Conservation (phyloP, 2,113 vertebrate species). For the Falco punctatus region DNA sequence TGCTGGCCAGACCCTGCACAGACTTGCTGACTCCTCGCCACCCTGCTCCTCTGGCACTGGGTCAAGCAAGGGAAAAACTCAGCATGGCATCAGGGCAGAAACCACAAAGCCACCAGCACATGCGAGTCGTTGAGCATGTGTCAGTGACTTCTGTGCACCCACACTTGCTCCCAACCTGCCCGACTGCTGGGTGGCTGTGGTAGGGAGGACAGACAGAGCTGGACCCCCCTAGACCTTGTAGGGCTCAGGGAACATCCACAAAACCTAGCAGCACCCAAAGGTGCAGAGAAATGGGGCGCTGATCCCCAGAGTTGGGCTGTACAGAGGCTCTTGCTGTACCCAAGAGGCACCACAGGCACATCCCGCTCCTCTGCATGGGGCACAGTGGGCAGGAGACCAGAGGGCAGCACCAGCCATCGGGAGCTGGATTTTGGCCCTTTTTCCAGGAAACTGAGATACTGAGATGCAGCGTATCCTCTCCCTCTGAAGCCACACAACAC, state of each 20-base stretch:
- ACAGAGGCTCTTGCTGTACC: background rate
- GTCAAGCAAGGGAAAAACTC: background rate
- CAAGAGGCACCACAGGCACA: background rate
- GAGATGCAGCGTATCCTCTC: background rate
- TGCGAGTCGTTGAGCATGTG: rapidly evolving
- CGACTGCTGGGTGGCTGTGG: background rate
- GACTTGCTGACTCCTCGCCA: background rate
- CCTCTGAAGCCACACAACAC: background rate
- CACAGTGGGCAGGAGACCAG: background rate
- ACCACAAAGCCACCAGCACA: background rate
- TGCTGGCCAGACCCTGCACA: background rate
- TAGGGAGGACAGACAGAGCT: background rate
- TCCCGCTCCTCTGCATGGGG: background rate
- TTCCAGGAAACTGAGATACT: background rate
- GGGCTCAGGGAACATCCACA: background rate
- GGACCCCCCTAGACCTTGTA: background rate
- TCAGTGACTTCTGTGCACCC: rapidly evolving
- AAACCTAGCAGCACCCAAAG: background rate
- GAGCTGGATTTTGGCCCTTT: background rate
- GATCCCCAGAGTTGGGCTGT: background rate
- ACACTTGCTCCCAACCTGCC: no score
- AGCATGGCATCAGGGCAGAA: background rate
- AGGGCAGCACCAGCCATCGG: background rate
- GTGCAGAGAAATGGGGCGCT: background rate
- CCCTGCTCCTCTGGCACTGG: background rate